Conservation (phyloP, 1,140 invertebrate species). For the Drosophila punjabiensis region DNA sequence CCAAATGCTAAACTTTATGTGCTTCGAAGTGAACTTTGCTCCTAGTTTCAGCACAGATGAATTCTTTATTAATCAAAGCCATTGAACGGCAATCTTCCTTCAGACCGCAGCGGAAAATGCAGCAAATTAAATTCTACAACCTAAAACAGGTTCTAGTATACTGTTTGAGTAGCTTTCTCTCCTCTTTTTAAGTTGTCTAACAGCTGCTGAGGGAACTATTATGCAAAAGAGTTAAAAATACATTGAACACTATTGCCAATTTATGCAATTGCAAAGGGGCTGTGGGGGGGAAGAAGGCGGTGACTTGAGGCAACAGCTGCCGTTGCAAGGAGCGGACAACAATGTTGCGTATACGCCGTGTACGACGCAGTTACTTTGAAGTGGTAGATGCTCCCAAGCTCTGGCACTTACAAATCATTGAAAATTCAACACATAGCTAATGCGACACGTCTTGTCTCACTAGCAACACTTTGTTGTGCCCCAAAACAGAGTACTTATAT, state of each 20-base stretch:
- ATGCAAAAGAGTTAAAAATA: constrained; percentile 68
- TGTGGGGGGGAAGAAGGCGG: neutral
- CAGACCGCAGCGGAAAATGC: constrained; percentile 8
- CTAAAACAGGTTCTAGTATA: neutral
- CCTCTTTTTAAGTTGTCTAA: neutral
- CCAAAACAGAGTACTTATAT: constrained; percentile 24
- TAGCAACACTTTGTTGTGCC: constrained; percentile 56
- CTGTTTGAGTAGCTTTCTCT: neutral
- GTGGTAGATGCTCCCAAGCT: constrained; percentile 46
- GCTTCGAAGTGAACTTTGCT: constrained; percentile 29
- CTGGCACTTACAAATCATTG: constrained; percentile 77
- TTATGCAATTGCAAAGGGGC: constrained; percentile 62
- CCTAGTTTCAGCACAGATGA: constrained; percentile 10
- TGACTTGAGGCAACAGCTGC: constrained; percentile 43
- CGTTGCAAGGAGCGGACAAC: constrained; percentile 46
- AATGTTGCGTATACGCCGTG: constrained; percentile 55
- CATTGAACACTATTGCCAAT: constrained; percentile 59
- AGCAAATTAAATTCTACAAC: constrained; percentile 31
- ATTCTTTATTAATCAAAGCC: constrained; percentile 47
- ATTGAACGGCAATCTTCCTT: constrained; percentile 5
- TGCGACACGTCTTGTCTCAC: constrained; percentile 73
- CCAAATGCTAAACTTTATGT: constrained; percentile 38
- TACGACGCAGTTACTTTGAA: constrained; percentile 48
- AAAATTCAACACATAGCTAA: constrained; percentile 82
- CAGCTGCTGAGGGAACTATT: constrained; percentile 36